Percentiles rank a stretch among this genome's conserved stretches.
phyloP scores from a whole-genome alignment of 2,888 invertebrate genomes.

The Epiblema foenella region DNA sequence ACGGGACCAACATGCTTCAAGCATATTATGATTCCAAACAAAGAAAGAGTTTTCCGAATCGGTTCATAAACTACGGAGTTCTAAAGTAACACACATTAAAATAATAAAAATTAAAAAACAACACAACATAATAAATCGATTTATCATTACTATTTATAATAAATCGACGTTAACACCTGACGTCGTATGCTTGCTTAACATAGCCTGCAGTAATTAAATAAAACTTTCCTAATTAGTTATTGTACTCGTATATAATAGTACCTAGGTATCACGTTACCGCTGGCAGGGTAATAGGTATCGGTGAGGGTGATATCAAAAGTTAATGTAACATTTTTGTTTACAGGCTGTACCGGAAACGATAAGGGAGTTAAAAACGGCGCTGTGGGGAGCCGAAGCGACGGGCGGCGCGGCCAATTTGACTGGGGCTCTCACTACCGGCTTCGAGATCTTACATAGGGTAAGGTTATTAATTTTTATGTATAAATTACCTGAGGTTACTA shows the following conservation, averaged over 20 bases:
- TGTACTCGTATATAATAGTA: background rate
- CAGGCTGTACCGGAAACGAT: slow-evolving; percentile 93
- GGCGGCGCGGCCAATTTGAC: slow-evolving; percentile 94
- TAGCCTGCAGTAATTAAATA: background rate
- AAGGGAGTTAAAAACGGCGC: slow-evolving; percentile 90
- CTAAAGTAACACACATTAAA: too few relatives aligned
- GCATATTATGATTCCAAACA: too few relatives aligned
- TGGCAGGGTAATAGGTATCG: background rate
- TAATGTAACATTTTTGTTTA: slow-evolving; percentile 46
- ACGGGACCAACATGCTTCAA: too few relatives aligned
- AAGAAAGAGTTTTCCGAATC: too few relatives aligned
- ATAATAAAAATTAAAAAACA: too few relatives aligned
- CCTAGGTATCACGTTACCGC: background rate
- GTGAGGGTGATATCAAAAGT: slow-evolving; percentile 1
- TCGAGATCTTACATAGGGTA: slow-evolving; percentile 94
- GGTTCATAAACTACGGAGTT: too few relatives aligned
- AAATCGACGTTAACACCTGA: too few relatives aligned
- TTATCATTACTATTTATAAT: too few relatives aligned
- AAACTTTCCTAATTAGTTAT: too few relatives aligned
- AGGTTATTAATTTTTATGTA: background rate
- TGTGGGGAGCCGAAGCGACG: slow-evolving; percentile 90
- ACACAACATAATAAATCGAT: too few relatives aligned
- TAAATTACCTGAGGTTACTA: too few relatives aligned
- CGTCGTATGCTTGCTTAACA: too few relatives aligned
- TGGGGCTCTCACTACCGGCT: slow-evolving; percentile 95